Base-by-base conservation (phyloP, 2,888 invertebrate genomes). In the Amphipoea lucens region DNA sequence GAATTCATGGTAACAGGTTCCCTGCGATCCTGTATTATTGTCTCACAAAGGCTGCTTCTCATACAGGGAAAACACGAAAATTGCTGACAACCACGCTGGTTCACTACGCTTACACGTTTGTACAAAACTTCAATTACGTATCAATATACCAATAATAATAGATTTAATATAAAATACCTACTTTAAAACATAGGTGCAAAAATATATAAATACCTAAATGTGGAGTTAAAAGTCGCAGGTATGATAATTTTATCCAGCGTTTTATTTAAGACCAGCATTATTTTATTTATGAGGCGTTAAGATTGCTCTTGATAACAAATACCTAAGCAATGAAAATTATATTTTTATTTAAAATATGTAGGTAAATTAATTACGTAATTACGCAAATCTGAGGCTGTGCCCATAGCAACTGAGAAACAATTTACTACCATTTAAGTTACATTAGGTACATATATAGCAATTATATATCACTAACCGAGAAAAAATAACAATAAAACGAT, bases 401-500 rank as follows among this genome's bases (percentile, higher is more conserved):
- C n/a, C 69, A 57, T 57, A 51, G 84, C 63, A 73, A 76, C 69
- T 66, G n/a, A 63, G 6, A 48, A 74, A 66, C 57, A 54, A 71
- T 54, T 81, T 85, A 81, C 54, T 48, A 70, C 29, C 23, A 76
- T 77, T 65, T 68, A 71, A 67, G 14, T 20, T 45, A 51, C 42
- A 85, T 71, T 74, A 42, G 3, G 12, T 67, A n/a, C n/a, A n/a
- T n/a, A 51, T 71, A 74, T 20, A 60, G 40, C 66, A 77, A 82
- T 85, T 83, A 81, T 76, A 77, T 78, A 68, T 84, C 67, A 78
- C 69, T 84, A 69, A 83, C 63, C 70, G 67, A 74, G 42, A 74
- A 83, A 69, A 87, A 85, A 80, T 76, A 81, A 82, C 82, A 85
- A 87, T 82, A 84, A 81, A 77, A 81, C 73, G 72, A 80, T 87